These are phyloP conservation scores for Ctena decussata DNA, from an alignment of 2,888 invertebrate species.

Conservation along the genomic window DNA sequence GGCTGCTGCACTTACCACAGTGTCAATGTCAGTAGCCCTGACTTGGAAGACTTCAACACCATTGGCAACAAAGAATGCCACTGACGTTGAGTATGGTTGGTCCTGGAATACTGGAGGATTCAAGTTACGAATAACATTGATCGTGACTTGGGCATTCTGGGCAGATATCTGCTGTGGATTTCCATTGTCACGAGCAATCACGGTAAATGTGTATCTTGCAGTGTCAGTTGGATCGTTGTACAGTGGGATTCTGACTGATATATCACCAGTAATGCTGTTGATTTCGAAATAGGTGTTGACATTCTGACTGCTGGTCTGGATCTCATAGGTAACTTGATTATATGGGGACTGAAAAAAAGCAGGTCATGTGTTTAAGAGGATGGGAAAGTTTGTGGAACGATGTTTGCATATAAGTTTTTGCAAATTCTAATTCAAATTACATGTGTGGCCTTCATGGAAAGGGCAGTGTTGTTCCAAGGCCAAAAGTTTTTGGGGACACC, in stretches of 20 bases:
- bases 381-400: no score
- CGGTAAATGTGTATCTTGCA: conserved; percentile 88
- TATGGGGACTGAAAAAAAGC: conserved; percentile 74
- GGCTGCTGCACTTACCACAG: conserved; percentile 75
- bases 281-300: conserved; percentile 76
- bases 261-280: conserved; percentile 68
- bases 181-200: conserved; percentile 94
- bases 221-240: conserved; percentile 66
- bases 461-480: no score
- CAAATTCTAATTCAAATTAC: no score
- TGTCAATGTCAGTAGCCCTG: conserved; percentile 78
- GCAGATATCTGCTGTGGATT: conserved; percentile 94
- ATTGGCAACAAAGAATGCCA: conserved; percentile 74
- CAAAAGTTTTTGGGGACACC: no score
- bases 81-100: conserved; percentile 61
- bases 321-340: conserved; percentile 69
- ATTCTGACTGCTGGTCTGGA: conserved; percentile 65
- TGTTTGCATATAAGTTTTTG: no score
- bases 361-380: no score
- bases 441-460: no score
- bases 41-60: conserved; percentile 73
- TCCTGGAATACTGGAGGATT: conserved; percentile 75
- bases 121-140: conserved; percentile 77
- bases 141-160: conserved; percentile 87
- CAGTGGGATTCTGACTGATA: conserved; percentile 74